Conservation (phyloP, 1,140 invertebrate genomes). For the Rhyzopertha dominica region DNA sequence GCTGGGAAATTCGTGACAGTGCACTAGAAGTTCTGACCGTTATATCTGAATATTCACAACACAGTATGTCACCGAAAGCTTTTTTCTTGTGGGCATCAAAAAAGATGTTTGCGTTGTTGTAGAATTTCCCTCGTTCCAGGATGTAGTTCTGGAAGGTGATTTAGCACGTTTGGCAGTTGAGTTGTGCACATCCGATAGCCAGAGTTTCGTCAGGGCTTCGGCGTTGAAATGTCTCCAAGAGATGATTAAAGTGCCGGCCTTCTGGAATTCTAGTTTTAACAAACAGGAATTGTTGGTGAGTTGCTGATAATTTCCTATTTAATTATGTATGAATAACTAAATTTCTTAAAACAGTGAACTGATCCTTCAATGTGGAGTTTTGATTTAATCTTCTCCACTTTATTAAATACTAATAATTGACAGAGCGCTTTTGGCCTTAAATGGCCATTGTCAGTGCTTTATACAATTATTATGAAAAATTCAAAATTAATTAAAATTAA, state of each 20-base stretch:
- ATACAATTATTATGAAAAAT: too few species aligned
- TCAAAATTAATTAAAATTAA: conserved; percentile 5
- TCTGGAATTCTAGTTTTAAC: conserved; percentile 61
- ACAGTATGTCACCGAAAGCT: conserved; percentile 53
- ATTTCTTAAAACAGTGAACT: too few species aligned
- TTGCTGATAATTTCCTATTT: too few species aligned
- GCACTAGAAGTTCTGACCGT: conserved; percentile 65
- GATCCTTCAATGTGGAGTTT: too few species aligned
- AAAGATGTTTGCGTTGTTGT: conserved; percentile 29
- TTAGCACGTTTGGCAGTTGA: conserved; percentile 59
- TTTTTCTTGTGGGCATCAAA: not conserved
- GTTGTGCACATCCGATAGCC: conserved; percentile 59
- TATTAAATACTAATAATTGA: too few species aligned
- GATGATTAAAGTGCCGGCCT: conserved; percentile 56
- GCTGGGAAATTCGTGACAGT: conserved; percentile 72
- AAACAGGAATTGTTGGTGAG: conserved; percentile 59
- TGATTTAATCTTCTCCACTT: too few species aligned
- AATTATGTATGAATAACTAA: too few species aligned
- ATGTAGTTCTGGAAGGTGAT: conserved; percentile 60
- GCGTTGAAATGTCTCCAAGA: conserved; percentile 63
- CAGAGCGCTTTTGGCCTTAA: too few species aligned
- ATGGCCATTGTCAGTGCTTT: too few species aligned
- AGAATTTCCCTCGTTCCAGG: conserved; percentile 76
- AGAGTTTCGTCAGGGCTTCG: conserved; percentile 68
- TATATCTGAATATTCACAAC: conserved; percentile 60